Evolutionary conservation across 2,797 vertebrate genomes (phyloP).

Genomic region (Poliocrania exsul): DNA sequence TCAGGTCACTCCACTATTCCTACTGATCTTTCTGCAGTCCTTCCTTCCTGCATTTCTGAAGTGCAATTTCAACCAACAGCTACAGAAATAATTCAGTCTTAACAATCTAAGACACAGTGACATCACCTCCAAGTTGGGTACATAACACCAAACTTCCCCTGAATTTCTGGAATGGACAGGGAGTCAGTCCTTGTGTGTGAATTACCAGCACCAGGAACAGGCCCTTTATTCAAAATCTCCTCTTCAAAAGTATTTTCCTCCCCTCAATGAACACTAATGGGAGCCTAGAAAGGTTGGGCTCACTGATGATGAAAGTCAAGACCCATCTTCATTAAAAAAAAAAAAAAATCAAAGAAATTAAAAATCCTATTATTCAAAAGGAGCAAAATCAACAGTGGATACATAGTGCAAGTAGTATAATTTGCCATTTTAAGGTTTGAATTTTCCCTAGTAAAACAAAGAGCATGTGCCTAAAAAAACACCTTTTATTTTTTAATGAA

Average conservation of each 20-base stretch:
- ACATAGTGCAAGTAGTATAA: not conserved
- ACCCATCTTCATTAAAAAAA: not conserved
- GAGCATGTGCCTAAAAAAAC: not conserved
- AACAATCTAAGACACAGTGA: not conserved
- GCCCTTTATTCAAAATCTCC: not conserved
- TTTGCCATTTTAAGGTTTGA: not conserved
- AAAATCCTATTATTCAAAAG: not conserved
- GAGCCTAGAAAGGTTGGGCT: not conserved
- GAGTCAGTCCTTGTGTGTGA: not conserved
- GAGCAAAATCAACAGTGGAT: not conserved
- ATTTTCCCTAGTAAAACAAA: not conserved
- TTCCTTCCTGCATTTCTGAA: not conserved
- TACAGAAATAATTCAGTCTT: not conserved
- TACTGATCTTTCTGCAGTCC: not conserved
- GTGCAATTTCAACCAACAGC: not conserved
- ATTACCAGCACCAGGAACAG: not conserved
- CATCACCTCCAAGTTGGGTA: not conserved
- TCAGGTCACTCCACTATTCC: accelerated
- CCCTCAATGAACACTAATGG: not conserved
- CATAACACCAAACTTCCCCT: not conserved
- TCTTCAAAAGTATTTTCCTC: not conserved
- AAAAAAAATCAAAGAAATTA: not conserved
- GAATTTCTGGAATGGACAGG: not conserved
- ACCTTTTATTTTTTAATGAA: not conserved
- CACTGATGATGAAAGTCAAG: not conserved